Evolutionary conservation across 2,797 vertebrate species (phyloP).

Genomic region (Podargus strigoides): DNA sequence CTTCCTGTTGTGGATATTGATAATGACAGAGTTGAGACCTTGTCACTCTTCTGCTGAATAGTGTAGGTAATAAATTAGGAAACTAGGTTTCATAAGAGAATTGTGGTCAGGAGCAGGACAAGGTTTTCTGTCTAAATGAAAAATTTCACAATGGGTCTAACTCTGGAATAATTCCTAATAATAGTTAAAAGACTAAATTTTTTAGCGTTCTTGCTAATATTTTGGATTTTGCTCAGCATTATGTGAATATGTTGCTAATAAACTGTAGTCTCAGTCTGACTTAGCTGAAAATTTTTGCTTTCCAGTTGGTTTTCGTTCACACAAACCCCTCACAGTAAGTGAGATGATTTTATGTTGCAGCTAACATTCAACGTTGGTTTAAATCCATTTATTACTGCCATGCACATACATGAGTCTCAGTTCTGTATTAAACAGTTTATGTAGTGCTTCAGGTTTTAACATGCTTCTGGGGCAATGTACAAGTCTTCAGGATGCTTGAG

Average conservation of each 20-base stretch:
- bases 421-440: background rate
- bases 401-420: background rate
- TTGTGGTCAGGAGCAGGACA: conserved; percentile 36
- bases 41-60: background rate
- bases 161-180: background rate
- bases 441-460: background rate
- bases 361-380: background rate
- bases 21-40: conserved; percentile 38
- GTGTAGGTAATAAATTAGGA: background rate
- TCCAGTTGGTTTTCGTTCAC: background rate
- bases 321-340: background rate
- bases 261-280: background rate
- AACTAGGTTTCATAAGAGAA: conserved; percentile 1
- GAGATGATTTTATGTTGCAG: background rate
- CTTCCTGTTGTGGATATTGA: conserved; percentile 37
- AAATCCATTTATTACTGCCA: background rate
- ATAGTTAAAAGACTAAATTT: background rate
- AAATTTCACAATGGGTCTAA: background rate
- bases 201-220: background rate
- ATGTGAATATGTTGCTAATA: background rate
- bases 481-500: background rate
- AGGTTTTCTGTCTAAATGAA: conserved; percentile 24
- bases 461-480: background rate
- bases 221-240: background rate
- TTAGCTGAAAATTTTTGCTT: background rate